These are phyloP conservation scores for Drosophila rellima DNA, from an alignment of 2,888 invertebrate species.

Conservation along the genomic window DNA sequence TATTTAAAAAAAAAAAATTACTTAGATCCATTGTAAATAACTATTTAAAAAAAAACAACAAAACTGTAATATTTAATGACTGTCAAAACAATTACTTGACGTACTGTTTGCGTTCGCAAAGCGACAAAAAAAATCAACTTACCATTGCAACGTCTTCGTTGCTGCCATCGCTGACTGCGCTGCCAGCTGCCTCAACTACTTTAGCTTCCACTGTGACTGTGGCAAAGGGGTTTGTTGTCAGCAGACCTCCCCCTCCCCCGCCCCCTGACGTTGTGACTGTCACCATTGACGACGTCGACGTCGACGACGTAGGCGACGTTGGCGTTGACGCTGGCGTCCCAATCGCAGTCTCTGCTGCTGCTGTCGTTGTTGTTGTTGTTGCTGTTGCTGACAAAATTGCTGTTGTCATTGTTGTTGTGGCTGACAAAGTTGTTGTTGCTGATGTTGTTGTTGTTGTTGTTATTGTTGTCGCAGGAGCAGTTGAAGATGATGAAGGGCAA, in stretches of 20 bases:
- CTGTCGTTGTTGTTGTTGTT: conserved; percentile 27
- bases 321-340: conserved; percentile 26
- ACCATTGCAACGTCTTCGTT: conserved; percentile 74
- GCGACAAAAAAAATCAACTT: conserved; percentile 62
- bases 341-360: conserved; percentile 21
- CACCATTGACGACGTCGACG: conserved; percentile 12
- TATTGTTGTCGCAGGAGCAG: conserved; percentile 46
- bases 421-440: conserved; percentile 13
- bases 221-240: conserved; percentile 61
- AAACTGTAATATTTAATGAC: too few relatives aligned
- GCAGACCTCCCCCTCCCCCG: conserved; percentile 44
- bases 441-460: conserved; percentile 30
- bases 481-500: conserved; percentile 63
- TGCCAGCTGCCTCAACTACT: conserved; percentile 36
- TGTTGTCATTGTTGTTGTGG: conserved; percentile 18
- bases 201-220: conserved; percentile 46
- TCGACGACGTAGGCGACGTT: conserved; percentile 14
- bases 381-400: conserved; percentile 13
- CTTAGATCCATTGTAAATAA: too few relatives aligned
- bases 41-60: too few relatives aligned
- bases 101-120: conserved; percentile 24
- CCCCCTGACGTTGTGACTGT: conserved; percentile 23
- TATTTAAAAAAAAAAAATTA: too few relatives aligned
- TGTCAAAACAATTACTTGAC: neutral
- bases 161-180: conserved; percentile 17